A percentile compares a stretch with the other conserved stretches of the same genome.
Evolutionary conservation across 2,888 invertebrate species (phyloP).

Genomic region (Willowsia nigromaculata): DNA sequence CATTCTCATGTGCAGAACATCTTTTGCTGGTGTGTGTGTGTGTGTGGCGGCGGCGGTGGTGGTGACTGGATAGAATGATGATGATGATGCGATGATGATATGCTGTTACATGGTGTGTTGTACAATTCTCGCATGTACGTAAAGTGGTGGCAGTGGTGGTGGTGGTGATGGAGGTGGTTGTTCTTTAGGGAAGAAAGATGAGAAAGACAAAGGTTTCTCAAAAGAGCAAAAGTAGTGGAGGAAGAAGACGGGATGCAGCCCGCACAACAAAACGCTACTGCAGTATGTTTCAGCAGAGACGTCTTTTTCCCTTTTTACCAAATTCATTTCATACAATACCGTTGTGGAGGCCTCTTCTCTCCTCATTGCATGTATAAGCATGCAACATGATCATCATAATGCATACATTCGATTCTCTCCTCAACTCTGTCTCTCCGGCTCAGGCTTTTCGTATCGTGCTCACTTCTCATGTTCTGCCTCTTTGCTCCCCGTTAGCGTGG

Average conservation of each 20-base stretch:
- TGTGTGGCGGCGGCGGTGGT: slow-evolving; percentile 19
- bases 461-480: slow-evolving; percentile 12
- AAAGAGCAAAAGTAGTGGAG: slow-evolving; percentile 25
- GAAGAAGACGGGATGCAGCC: slow-evolving; percentile 24
- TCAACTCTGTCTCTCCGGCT: too few species aligned
- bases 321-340: slow-evolving; percentile 29
- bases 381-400: slow-evolving; percentile 3
- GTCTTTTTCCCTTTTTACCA: slow-evolving; percentile 13
- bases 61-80: slow-evolving; percentile 34
- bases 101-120: background rate
- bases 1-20: slow-evolving; percentile 47
- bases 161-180: slow-evolving; percentile 69
- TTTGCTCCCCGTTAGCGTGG: background rate
- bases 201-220: slow-evolving; percentile 73
- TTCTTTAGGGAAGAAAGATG: slow-evolving; percentile 64
- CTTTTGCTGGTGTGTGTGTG: slow-evolving; percentile 45
- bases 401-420: slow-evolving; percentile 32
- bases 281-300: slow-evolving; percentile 24
- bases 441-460: slow-evolving; percentile 5
- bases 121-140: background rate
- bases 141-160: slow-evolving; percentile 50
- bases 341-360: slow-evolving; percentile 48
- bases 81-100: slow-evolving; percentile 38
- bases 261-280: slow-evolving; percentile 25
- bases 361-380: background rate